phyloP scores from a whole-genome alignment of 2,888 invertebrate species.

The Caradrina clavipalpis region DNA sequence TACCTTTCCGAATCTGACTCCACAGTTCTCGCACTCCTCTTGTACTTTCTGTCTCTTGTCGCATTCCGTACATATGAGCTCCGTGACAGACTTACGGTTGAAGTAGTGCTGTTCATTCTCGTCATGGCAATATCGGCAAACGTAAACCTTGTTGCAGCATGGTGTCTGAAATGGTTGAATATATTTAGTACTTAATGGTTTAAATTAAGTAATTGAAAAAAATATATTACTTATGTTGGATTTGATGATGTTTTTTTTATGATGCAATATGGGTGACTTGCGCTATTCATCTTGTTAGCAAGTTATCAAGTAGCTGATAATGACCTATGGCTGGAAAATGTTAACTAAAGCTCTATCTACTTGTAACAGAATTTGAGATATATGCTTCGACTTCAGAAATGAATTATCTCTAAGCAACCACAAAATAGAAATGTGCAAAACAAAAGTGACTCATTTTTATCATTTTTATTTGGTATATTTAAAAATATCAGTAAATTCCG shows the following conservation, averaged over 20 bases:
- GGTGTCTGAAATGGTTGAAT: slow-evolving; percentile 93
- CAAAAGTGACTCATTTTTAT: slow-evolving; percentile 1
- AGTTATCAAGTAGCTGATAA: background rate
- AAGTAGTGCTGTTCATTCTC: slow-evolving; percentile 96
- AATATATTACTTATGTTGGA: no score
- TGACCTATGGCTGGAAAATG: background rate
- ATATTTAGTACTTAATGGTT: no score
- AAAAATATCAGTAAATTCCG: background rate
- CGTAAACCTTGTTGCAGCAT: slow-evolving; percentile 96
- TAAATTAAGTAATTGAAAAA: no score
- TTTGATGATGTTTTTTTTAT: background rate
- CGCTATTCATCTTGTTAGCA: background rate
- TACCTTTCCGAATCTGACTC: slow-evolving; percentile 95
- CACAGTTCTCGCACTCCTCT: slow-evolving; percentile 94
- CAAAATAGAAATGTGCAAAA: background rate
- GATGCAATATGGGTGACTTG: background rate
- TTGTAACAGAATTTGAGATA: background rate
- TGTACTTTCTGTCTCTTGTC: slow-evolving; percentile 95
- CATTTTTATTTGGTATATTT: background rate
- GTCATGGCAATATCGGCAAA: slow-evolving; percentile 97
- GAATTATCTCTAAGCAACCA: slow-evolving; percentile 2
- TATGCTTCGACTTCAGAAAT: background rate
- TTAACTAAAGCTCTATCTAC: no score
- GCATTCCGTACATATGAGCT: slow-evolving; percentile 96
- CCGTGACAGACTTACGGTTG: slow-evolving; percentile 95